Conservation (phyloP, 2,888 invertebrate genomes). For the Brachypalpus laphriformis region DNA sequence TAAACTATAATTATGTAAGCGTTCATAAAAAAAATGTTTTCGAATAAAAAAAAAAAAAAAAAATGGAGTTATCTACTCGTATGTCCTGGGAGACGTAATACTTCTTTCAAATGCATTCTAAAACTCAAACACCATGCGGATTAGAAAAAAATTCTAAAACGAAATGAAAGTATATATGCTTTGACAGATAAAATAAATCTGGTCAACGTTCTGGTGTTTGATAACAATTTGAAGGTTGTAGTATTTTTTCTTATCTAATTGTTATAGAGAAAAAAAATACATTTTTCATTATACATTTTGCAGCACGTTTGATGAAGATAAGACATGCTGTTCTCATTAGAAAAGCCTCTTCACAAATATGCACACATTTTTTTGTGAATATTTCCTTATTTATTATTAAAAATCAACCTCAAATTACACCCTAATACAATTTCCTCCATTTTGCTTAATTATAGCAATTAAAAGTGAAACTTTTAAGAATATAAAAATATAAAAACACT, state of each 20-base stretch:
- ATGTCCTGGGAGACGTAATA: neutral
- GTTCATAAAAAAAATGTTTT: no score
- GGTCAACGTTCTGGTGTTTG: slow-evolving; percentile 38
- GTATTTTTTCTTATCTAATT: neutral
- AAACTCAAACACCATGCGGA: neutral
- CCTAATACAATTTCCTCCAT: no score
- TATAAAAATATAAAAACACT: neutral
- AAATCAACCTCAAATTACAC: no score
- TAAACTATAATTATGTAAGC: no score
- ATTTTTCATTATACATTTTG: neutral
- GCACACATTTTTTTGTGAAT: no score
- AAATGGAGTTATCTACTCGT: no score
- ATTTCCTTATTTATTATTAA: no score
- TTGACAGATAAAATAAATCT: neutral
- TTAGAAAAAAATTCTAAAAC: neutral
- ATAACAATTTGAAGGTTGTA: slow-evolving; percentile 41
- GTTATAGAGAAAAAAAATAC: neutral
- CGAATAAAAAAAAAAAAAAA: no score
- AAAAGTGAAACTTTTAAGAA: no score
- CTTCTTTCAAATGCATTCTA: neutral
- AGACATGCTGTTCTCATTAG: neutral
- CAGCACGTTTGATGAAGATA: neutral
- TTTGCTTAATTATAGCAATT: no score
- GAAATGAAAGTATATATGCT: neutral
- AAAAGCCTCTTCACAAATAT: no score